Base-by-base conservation (phyloP, 2,113 vertebrate species). In the Antigone vipio region DNA sequence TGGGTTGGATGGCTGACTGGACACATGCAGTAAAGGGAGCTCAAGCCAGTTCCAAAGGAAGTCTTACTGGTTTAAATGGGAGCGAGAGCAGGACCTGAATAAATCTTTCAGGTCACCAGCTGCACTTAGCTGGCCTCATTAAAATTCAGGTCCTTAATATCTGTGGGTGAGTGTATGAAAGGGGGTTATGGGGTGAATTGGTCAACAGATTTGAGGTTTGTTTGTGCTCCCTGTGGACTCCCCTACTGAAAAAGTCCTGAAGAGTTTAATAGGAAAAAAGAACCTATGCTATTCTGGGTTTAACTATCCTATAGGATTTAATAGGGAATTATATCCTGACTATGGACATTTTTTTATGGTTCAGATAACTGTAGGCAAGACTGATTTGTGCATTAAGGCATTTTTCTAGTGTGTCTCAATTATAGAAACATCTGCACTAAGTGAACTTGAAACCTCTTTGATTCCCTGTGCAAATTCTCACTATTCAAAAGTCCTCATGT, bases 391-490 rank as follows among this genome's bases (percentile, higher is more conserved):
- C 95, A 92, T 97, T 97, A 96, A 95, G 97, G 93, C 89, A 94
- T 97, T 97, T 94, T 97, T 96, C 95, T 93, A 97, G 92, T 94
- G 69, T 95, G 94, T 95, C 94, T 97, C 97, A 97, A 97, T 97
- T 97, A 97, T 94, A 93, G 97, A 97, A 97, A 97, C 97, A 97
- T 96, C 96, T 97, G 97, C 91, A 88, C 81, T 90, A 94, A 96
- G 93, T 93, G 96, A 96, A 97, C 89, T 95, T 95, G 97, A 97
- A 96, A 97, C 94, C 93, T 79, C 69, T 97, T 95, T 97, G 96
- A 95, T 95, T 97, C 97, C 96, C 95, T 95, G 74, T 95, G 95
- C 93, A 96, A 96, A 95, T 97, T 97, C 95, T 95, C 63, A 67
- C 94, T 95, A 22, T 92, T 96, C 68, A 22, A 83, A 95, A 85